Base-by-base conservation (phyloP, 2,113 vertebrate genomes). In the Tautogolabrus adspersus region DNA sequence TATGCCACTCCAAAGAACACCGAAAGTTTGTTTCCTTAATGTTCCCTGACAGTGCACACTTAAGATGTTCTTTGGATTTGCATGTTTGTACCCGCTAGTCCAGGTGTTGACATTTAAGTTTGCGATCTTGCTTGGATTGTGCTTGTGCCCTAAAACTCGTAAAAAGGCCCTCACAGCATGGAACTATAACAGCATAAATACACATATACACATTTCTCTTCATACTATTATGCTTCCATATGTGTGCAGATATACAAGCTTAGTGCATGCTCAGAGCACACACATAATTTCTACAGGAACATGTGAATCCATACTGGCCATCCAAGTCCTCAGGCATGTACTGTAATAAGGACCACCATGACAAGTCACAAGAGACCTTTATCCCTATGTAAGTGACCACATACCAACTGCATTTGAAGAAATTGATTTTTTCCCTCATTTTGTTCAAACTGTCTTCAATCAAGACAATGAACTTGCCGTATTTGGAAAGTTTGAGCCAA, bases 281-380 rank as follows among this genome's bases (percentile, higher is more conserved):
- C 40, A 49, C 13, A 13, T 7, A 4, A 5, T 19, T 18, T 38
- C 40, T 11, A 42, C 9, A 68, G 22, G 46, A n/a, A 73, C 62
- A 79, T 8, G 16, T 37, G 26, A 58, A 42, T 34, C 38, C 60
- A 66, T 66, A 56, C 60, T 77, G 73, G 66, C 63, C 57, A 66
- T 65, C 52, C 30, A 70, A 30, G 77, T 49, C 72, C 40, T 68
- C 57, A 59, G 54, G 63, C 63, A 2, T n/a, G n/a, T n/a, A n/a
- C n/a, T 60, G 37, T 59, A 26, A 68, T 8, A 51, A 26, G 16
- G 38, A 15, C 10, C 26, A 73, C 19, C 42, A 30, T 12, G 22
- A 38, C 16, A 46, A 77, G 52, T 77, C 74, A 69, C 3, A 21
- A 11, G 40, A 37, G 78, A 75, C 19, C 5, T 69, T 70, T 47